These are phyloP conservation scores for Circaetus cinerascens DNA, from an alignment of 2,113 vertebrate species.

Conservation along the genomic window DNA sequence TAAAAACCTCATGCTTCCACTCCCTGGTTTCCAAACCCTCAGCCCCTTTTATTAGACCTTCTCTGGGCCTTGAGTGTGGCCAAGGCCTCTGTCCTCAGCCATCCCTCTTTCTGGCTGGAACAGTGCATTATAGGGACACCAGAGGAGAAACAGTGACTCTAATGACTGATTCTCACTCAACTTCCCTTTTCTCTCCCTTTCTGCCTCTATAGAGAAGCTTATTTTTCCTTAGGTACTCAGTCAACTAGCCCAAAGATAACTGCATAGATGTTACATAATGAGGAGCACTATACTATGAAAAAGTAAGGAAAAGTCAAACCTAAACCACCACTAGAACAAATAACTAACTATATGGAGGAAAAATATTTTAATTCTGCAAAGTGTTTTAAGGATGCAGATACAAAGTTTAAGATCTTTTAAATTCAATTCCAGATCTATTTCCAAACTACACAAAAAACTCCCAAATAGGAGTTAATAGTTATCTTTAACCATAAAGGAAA, in stretches of 20 bases:
- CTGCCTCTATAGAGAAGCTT: background rate
- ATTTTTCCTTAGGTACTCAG: background rate
- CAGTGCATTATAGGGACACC: background rate
- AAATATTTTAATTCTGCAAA: constrained; percentile 33
- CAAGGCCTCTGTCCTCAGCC: background rate
- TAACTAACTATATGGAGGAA: background rate
- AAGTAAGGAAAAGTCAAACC: background rate
- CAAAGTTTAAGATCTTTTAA: background rate
- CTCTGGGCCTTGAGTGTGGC: background rate
- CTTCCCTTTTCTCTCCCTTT: background rate
- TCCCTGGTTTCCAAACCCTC: background rate
- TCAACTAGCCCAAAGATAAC: background rate
- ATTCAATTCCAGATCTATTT: background rate
- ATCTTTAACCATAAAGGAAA: constrained; percentile 11
- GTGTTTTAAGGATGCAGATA: constrained; percentile 2
- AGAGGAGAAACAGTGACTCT: background rate
- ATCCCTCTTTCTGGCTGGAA: background rate
- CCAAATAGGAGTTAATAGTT: background rate
- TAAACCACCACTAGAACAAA: background rate
- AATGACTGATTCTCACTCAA: background rate
- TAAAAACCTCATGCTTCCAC: background rate
- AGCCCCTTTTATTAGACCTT: background rate
- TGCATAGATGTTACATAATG: background rate
- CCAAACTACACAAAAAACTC: background rate
- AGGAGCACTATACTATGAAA: background rate